Evolutionary conservation across 2,113 vertebrate genomes (phyloP), one percentile per base, ranked within the genome.

Genomic region (Hirundichthys speculiger): DNA sequence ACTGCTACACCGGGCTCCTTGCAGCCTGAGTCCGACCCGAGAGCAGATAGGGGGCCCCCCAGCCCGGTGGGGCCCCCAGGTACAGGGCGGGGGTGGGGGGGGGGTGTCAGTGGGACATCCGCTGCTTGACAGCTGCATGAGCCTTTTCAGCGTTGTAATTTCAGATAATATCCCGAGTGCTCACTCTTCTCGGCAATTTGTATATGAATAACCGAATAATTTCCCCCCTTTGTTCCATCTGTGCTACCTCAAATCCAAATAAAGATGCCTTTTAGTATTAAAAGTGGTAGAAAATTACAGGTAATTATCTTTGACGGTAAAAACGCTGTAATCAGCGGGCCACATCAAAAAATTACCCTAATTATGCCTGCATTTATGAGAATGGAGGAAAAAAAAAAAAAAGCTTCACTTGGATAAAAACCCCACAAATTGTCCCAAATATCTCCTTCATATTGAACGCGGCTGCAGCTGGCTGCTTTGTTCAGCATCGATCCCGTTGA

Each of bases 301-400:
- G 97, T 99, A 99, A 99, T 99, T 99, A 99, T 99, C 98, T 99
- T 99, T 99, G 98, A 99, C 97, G 96, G 96, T 99, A 99, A 99
- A 99, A 99, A 98, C 96, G 98, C 96, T 99, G 98, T 99, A 99
- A 99, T 99, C 98, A 99, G 96, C 96, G 94, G 97, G 97, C 96
- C 98, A 97, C 96, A 99, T 98, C 95, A 99, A 98, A 99, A 45
- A 99, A 99, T 99, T 99, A 99, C 98, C 98, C 98, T 99, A 99
- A 99, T 99, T 99, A 99, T 96, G 96, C 95, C 96, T 96, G 95
- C 97, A 98, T 99, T 98, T 99, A 98, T 97, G 96, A 99, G 96
- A 98, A 97, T 96, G 96, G 61, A 46, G 93, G n/a, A n/a, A 77
- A 95, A 97, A 97, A 98, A 95, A 77, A 95, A 97, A 98, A 98